These are phyloP conservation scores for Lithobates sylvaticus DNA, from an alignment of 2,797 vertebrate species.

Conservation along the genomic window DNA sequence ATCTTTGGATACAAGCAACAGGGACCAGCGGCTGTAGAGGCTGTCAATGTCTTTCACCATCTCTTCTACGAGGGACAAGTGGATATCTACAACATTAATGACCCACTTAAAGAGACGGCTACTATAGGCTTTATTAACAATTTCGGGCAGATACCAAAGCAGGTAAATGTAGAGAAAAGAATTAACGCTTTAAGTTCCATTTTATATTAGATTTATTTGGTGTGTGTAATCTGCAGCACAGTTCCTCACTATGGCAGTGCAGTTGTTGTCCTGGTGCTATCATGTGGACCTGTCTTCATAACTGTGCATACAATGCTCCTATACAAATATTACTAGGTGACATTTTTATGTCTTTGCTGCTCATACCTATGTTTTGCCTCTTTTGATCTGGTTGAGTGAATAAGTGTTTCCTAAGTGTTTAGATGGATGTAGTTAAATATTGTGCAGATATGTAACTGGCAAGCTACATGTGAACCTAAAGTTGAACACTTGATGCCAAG, in stretches of 20 bases:
- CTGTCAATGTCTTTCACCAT: conserved; percentile 98
- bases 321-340: not conserved
- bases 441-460: not conserved
- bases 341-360: not conserved
- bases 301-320: not conserved
- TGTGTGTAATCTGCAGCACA: not conserved
- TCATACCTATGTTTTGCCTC: not conserved
- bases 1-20: conserved; percentile 99
- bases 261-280: too few species aligned
- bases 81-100: conserved; percentile 99
- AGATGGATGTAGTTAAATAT: not conserved
- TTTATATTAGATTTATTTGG: not conserved
- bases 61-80: conserved; percentile 99
- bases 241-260: not conserved
- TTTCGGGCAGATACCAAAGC: conserved; percentile 98
- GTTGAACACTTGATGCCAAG: too few species aligned
- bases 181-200: not conserved
- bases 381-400: not conserved
- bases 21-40: conserved; percentile 93
- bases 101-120: conserved; percentile 96
- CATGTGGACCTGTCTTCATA: not conserved
- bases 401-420: too few species aligned
- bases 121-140: conserved; percentile 99
- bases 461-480: too few species aligned
- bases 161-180: conserved; percentile 76